Conservation (phyloP, 2,797 vertebrate species). For the Trichosurus vulpecula region DNA sequence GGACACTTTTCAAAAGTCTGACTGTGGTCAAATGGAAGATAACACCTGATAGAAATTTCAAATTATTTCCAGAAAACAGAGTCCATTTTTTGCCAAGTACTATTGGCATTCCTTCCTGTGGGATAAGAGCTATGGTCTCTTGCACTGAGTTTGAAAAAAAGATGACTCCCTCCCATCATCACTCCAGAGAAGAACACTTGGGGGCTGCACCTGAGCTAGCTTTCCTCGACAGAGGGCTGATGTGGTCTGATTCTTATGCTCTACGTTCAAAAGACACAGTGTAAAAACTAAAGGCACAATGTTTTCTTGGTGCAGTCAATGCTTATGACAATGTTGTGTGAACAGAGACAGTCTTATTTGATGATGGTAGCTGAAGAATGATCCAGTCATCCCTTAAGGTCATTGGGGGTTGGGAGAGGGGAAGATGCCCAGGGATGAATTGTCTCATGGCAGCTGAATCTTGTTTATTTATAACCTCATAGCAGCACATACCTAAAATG, state of each 20-base stretch:
- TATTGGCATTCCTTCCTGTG: not conserved
- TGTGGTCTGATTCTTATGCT: not conserved
- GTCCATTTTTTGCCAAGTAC: not conserved
- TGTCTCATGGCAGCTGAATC: not conserved
- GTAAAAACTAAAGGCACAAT: not conserved
- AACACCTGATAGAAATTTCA: slow-evolving; percentile 11
- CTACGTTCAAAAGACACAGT: slow-evolving; percentile 14
- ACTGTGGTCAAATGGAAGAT: not conserved
- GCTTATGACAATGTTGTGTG: not conserved
- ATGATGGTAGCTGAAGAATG: not conserved
- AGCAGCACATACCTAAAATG: not conserved
- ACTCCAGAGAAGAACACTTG: not conserved
- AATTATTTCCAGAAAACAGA: slow-evolving; percentile 26
- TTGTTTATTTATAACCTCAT: slow-evolving; percentile 6
- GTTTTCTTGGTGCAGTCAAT: slow-evolving; percentile 1
- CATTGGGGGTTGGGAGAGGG: not conserved
- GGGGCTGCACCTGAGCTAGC: not conserved
- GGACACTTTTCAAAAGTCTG: slow-evolving; percentile 14
- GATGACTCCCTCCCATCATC: not conserved
- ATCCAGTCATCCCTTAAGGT: not conserved
- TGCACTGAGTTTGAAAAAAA: not conserved
- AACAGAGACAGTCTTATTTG: not conserved
- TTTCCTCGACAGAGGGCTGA: not conserved
- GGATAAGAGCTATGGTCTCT: not conserved
- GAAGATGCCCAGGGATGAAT: not conserved